phyloP scores from a whole-genome alignment of 1,140 invertebrate genomes.

The Anoplophora glabripennis region DNA sequence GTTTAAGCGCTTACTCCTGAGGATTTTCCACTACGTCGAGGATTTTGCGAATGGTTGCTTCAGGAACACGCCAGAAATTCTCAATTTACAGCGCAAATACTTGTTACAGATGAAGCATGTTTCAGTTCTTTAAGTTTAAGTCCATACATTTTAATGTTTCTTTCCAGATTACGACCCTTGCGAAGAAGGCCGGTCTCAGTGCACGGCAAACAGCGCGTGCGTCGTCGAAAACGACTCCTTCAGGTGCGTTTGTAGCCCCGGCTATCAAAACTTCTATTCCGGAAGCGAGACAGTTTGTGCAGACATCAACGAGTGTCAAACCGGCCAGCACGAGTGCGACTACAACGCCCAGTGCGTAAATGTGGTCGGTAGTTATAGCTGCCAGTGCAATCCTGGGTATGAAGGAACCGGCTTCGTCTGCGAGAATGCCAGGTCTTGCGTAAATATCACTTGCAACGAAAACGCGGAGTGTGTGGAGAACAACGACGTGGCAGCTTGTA shows the following conservation, averaged over 20 bases:
- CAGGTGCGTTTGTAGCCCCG: slow-evolving; percentile 69
- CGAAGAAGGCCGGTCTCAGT: slow-evolving; percentile 68
- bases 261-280: slow-evolving; percentile 63
- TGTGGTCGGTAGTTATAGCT: slow-evolving; percentile 73
- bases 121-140: neutral
- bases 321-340: slow-evolving; percentile 75
- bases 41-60: no score
- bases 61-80: no score
- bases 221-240: slow-evolving; percentile 71
- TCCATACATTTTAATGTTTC: neutral
- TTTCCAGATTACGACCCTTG: slow-evolving; percentile 68
- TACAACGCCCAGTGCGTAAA: slow-evolving; percentile 81
- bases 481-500: slow-evolving; percentile 51
- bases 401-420: slow-evolving; percentile 57
- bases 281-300: slow-evolving; percentile 59
- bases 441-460: slow-evolving; percentile 50
- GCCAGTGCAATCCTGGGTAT: slow-evolving; percentile 67
- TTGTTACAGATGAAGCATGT: no score
- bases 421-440: slow-evolving; percentile 46
- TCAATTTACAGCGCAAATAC: no score
- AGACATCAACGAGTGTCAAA: slow-evolving; percentile 85
- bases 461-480: slow-evolving; percentile 58
- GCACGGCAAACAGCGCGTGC: slow-evolving; percentile 78
- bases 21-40: no score
- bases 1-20: no score